These are phyloP conservation scores for Cherax quadricarinatus DNA, from an alignment of 1,140 invertebrate genomes.

Conservation along the genomic window DNA sequence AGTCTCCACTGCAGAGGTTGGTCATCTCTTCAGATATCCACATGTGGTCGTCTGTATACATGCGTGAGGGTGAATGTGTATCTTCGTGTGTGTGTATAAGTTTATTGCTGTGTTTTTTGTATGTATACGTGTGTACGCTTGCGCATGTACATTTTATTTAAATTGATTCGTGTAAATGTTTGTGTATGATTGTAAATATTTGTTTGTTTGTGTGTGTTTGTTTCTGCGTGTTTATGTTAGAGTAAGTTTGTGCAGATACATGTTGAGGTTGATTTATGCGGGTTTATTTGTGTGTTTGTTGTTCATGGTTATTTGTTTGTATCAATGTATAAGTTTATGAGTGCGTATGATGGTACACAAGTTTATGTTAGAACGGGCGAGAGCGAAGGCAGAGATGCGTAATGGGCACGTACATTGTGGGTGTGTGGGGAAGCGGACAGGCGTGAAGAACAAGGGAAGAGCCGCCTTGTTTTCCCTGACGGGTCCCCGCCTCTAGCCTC, in stretches of 20 bases:
- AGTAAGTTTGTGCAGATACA: no score
- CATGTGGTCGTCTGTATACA: background rate
- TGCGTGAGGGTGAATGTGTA: background rate
- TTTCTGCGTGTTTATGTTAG: no score
- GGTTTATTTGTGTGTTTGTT: no score
- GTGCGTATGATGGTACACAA: no score
- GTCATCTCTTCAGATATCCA: no score
- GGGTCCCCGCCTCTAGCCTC: background rate
- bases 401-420: background rate
- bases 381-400: background rate
- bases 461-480: background rate
- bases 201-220: no score
- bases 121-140: slow-evolving; percentile 9
- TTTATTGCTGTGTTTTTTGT: background rate
- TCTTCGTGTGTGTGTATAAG: background rate
- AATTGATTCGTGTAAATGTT: no score
- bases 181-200: no score
- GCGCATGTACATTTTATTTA: background rate
- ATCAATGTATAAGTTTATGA: background rate
- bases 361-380: background rate
- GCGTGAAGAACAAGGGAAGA: background rate
- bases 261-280: no score
- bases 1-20: no score
- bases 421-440: background rate
- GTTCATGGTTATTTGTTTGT: background rate